Conservation (phyloP, 2,888 invertebrate genomes). For the Lymantria monacha region DNA sequence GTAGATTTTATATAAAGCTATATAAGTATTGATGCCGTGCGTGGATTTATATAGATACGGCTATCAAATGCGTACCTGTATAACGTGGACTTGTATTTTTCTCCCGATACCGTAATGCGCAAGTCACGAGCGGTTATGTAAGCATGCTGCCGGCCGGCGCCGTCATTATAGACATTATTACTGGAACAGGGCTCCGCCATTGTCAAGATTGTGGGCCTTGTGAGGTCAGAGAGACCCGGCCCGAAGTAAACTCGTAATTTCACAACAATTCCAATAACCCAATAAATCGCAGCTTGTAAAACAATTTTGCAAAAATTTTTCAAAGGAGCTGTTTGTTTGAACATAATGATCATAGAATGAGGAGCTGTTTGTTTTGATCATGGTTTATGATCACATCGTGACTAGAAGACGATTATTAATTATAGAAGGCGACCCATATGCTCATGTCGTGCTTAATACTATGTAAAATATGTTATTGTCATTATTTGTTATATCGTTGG, state of each 20-base stretch:
- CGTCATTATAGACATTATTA: slow-evolving; percentile 78
- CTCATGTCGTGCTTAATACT: slow-evolving; percentile 44
- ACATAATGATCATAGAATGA: slow-evolving; percentile 14
- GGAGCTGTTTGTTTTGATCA: slow-evolving; percentile 51
- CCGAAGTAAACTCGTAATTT: slow-evolving; percentile 72
- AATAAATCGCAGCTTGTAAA: slow-evolving; percentile 74
- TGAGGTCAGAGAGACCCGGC: slow-evolving; percentile 69
- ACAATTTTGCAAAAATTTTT: slow-evolving; percentile 60
- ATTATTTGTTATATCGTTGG: slow-evolving; percentile 8
- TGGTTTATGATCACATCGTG: slow-evolving; percentile 67
- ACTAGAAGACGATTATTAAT: slow-evolving; percentile 67
- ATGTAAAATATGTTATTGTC: slow-evolving; percentile 18
- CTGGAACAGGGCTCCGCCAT: slow-evolving; percentile 71
- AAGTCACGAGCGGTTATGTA: slow-evolving; percentile 81
- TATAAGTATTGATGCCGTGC: no score
- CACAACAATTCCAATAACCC: slow-evolving; percentile 71
- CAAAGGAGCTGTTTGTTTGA: no score
- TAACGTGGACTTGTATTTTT: slow-evolving; percentile 66
- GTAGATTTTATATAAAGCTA: no score
- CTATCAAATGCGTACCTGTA: slow-evolving; percentile 46
- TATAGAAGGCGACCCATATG: slow-evolving; percentile 59
- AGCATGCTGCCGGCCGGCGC: slow-evolving; percentile 74
- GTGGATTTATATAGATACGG: no score
- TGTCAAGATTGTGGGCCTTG: slow-evolving; percentile 82
- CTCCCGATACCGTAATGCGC: slow-evolving; percentile 78